Evolutionary conservation across 2,797 vertebrate species (phyloP), one percentile per base, ranked within the genome.

Genomic region (Mormyrus proboscirostris): DNA sequence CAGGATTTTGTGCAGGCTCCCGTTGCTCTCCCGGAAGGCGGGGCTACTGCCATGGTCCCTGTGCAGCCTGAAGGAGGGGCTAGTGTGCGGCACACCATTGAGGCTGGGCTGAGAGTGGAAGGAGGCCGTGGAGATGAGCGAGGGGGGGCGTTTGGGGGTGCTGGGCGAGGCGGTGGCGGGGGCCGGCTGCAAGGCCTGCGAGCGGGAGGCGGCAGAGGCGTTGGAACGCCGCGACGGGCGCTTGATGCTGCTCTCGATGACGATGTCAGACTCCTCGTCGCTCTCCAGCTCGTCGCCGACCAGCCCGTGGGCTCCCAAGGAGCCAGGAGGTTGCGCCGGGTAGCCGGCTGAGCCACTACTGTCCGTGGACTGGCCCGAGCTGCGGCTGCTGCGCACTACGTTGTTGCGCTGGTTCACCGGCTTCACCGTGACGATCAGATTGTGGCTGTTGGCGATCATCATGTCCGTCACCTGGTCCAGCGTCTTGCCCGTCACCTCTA

Each of bases 381-480:
- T 97, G 88, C 98, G 95, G 93, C 98, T 97, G 93, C 97, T 95
- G 50, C 98, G 96, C 88, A 99, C 97, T 88, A 99, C 96, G 87
- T 99, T 99, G 94, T 99, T 99, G 91, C 98, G 96, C 95, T 99
- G 98, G 94, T 99, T 99, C 73, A 98, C 98, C 0, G 98, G 98
- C 94, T 99, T 99, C 88, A 99, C 98, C 0, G 98, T 99, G 92
- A 99, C 96, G 0, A 99, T 99, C 90, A 99, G 96, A 92, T 99
- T 99, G 94, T 99, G 98, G 94, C 98, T 99, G 95, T 99, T 99
- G 90, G 98, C 98, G 9, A 99, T 99, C 98, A 99, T 99, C 98
- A 99, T 99, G 94, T 99, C 98, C 4, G 98, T 99, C 83, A 99
- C 98, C 93, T 99, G 98, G 92, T 99, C 98, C 3, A 99, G 94